Evolutionary conservation across 2,888 invertebrate genomes (phyloP), one percentile per base, ranked within the genome.

Genomic region (Clepsis dumicolana): DNA sequence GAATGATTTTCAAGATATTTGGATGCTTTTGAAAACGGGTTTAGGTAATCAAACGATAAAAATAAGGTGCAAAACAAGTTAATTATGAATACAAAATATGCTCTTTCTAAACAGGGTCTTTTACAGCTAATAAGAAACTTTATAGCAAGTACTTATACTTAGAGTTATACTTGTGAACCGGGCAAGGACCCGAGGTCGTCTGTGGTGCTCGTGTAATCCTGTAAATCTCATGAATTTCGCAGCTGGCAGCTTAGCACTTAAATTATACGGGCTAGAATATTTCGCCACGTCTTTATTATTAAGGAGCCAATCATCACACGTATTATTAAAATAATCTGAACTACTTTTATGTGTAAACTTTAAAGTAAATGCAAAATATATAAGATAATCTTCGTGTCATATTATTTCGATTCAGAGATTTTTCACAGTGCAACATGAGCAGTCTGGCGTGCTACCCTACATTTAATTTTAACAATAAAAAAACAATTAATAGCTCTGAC

Each of bases 171-270:
- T 18, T 48, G n/a, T 16, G 41, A 12, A 10, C 24, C 25, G 41
- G 38, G 41, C 41, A 59, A 59, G n/a, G 59, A 41, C 59, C 59
- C 59, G 59, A 41, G 24, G 24, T 59, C 59, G 41, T 38, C 57
- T 57, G 57, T 25, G 24, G 41, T 57, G 24, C 38, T 24, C 59
- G 24, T 27, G 24, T 59, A 41, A 59, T 59, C 59, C 59, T 59
- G 24, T 35, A 59, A 59, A 59, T 25, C 59, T 59, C 41, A 59
- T 59, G 59, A 59, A 59, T 59, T 27, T 59, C 25, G 16, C 41
- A 25, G 59, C 59, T 59, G 59, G 25, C 24, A 35, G 57, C 57
- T 57, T 59, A 59, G 41, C 59, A 41, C 59, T 59, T 21, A 10
- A 35, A 25, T 59, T 38, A 59, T 21, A 25, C 56, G 24, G 25